phyloP scores from a whole-genome alignment of 2,888 invertebrate species.

The Spodoptera exigua region DNA sequence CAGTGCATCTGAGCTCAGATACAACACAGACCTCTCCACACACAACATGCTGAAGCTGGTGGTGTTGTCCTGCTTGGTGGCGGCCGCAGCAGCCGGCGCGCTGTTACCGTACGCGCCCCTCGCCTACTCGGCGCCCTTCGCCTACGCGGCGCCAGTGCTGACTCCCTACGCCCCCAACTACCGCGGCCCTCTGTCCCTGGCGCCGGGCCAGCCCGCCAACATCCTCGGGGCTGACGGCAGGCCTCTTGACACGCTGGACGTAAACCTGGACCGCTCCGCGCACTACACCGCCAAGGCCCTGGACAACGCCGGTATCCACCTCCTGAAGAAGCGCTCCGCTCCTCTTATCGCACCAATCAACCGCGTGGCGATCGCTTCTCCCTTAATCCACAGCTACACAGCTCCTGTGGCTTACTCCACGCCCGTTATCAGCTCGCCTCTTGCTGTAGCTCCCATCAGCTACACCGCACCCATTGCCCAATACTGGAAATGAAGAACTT shows the following conservation, averaged over 20 bases:
- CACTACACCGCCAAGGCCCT: conserved; percentile 80
- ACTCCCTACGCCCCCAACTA: conserved; percentile 70
- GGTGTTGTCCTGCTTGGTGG: conserved; percentile 90
- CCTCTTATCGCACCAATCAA: conserved; percentile 47
- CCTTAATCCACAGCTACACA: conserved; percentile 24
- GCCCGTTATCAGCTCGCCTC: conserved; percentile 54
- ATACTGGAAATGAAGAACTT: conserved; percentile 1
- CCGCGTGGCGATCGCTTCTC: conserved; percentile 38
- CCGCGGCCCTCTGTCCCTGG: conserved; percentile 81
- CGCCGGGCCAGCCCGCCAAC: conserved; percentile 83
- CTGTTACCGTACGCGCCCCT: conserved; percentile 54
- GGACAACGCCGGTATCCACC: conserved; percentile 66
- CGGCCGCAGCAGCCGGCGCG: conserved; percentile 84
- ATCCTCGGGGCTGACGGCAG: conserved; percentile 81
- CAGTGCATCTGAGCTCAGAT: conserved; percentile 72
- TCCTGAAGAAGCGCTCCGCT: conserved; percentile 78
- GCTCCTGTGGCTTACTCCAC: conserved; percentile 66
- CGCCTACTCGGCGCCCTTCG: conserved; percentile 51
- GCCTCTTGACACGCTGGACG: conserved; percentile 83
- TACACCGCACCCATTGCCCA: conserved; percentile 29
- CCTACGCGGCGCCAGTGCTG: conserved; percentile 52
- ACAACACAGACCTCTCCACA: conserved; percentile 81
- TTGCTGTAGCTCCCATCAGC: conserved; percentile 13
- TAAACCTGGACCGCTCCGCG: conserved; percentile 83
- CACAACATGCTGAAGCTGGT: conserved; percentile 87